Conservation (phyloP, 2,888 invertebrate species). For the Perdita meconis region DNA sequence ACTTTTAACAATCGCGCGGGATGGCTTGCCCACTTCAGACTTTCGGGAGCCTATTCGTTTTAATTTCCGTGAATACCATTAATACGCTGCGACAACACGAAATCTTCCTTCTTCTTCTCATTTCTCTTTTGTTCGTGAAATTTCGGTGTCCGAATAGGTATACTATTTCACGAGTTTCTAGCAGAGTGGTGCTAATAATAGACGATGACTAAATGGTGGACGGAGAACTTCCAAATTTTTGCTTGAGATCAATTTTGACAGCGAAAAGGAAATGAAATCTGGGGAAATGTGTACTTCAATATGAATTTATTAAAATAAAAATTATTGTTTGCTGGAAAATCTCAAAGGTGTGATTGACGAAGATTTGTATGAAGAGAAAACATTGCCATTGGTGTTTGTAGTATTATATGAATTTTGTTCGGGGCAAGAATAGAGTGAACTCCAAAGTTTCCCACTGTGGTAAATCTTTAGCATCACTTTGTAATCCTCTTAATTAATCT, state of each 20-base stretch:
- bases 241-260: background rate
- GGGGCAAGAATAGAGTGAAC: slow-evolving; percentile 4
- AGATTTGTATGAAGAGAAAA: background rate
- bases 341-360: background rate
- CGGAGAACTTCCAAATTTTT: slow-evolving; percentile 14
- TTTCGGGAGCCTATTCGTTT: background rate
- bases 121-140: background rate
- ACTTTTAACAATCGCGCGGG: slow-evolving; percentile 47
- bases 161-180: slow-evolving; percentile 10
- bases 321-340: background rate
- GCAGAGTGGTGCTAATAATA: slow-evolving; percentile 24
- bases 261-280: background rate
- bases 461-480: slow-evolving; percentile 10
- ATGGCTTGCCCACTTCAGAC: background rate
- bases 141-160: background rate
- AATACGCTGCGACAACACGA: background rate
- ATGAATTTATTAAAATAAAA: too few species aligned
- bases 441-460: slow-evolving; percentile 15
- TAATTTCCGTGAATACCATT: background rate
- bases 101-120: background rate
- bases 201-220: slow-evolving; percentile 1
- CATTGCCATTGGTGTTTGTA: background rate
- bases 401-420: background rate
- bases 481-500: slow-evolving; percentile 48
- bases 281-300: too few species aligned